Conservation (phyloP, 2,797 vertebrate genomes). For the Eurystomus glaucurus region DNA sequence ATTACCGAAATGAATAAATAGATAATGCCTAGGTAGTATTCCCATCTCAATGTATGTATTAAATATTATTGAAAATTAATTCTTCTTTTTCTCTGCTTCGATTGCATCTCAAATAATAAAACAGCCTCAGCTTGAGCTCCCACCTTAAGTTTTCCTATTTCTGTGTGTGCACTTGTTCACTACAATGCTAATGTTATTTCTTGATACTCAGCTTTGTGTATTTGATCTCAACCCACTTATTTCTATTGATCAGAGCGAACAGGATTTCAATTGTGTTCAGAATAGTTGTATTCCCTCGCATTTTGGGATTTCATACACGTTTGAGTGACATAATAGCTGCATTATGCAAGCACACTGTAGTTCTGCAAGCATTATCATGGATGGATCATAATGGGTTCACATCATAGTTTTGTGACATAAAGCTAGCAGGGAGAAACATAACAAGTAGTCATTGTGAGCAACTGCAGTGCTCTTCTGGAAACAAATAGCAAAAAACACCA, state of each 20-base stretch:
- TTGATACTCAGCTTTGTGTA: background rate
- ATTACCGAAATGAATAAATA: background rate
- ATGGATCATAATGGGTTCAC: background rate
- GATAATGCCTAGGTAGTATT: background rate
- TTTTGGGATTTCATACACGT: background rate
- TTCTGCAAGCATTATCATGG: background rate
- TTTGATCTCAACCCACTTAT: background rate
- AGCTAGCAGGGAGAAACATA: slow-evolving; percentile 8
- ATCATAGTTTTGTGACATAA: background rate
- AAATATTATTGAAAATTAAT: background rate
- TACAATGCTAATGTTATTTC: background rate
- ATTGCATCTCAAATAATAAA: background rate
- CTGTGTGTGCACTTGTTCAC: background rate
- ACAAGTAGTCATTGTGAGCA: background rate
- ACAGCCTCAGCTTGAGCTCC: background rate
- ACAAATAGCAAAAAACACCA: background rate
- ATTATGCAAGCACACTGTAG: background rate
- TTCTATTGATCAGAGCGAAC: background rate
- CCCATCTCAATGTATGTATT: background rate
- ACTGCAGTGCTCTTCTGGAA: slow-evolving; percentile 41
- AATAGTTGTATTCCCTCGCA: background rate
- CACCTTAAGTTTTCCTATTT: background rate
- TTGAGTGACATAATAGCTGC: background rate
- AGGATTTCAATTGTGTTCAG: background rate
- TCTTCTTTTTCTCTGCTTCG: background rate